A percentile compares a stretch with the other conserved stretches of the same genome.
Evolutionary conservation across 2,888 invertebrate genomes (phyloP).

Genomic region (Phaonia tiefii): DNA sequence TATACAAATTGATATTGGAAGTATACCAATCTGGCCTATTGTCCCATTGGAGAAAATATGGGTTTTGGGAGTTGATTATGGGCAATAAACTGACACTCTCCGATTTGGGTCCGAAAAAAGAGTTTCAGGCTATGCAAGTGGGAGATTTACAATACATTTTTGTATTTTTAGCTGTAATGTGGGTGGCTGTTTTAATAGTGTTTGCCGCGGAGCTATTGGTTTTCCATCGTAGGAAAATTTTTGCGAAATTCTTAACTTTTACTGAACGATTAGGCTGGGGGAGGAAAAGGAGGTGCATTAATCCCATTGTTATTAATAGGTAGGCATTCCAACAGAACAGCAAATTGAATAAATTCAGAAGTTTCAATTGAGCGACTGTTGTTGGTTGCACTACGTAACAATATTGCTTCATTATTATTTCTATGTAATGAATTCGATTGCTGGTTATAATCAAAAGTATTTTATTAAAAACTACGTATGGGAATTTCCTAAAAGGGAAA

Average conservation of each 20-base stretch:
- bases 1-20: conserved; percentile 71
- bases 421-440: too few species aligned
- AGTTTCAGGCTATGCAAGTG: conserved; percentile 72
- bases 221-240: conserved; percentile 37
- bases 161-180: conserved; percentile 71
- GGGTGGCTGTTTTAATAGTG: conserved; percentile 61
- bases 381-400: too few species aligned
- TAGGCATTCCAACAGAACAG: too few species aligned
- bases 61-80: conserved; percentile 72
- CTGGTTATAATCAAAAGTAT: too few species aligned
- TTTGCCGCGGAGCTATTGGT: conserved; percentile 69
- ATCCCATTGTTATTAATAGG: too few species aligned
- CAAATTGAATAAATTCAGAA: too few species aligned
- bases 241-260: not conserved
- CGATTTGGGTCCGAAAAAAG: conserved; percentile 69
- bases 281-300: too few species aligned
- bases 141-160: conserved; percentile 73
- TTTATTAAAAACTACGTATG: too few species aligned
- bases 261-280: too few species aligned
- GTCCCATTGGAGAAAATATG: conserved; percentile 69
- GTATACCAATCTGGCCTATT: conserved; percentile 70
- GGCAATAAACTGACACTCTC: conserved; percentile 69
- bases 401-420: too few species aligned
- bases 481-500: too few species aligned
- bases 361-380: too few species aligned